A percentile compares a stretch with the other conserved stretches of the same genome.
These are phyloP conservation scores for Macrotus californicus DNA, from an alignment of 2,113 vertebrate species.

Conservation along the genomic window DNA sequence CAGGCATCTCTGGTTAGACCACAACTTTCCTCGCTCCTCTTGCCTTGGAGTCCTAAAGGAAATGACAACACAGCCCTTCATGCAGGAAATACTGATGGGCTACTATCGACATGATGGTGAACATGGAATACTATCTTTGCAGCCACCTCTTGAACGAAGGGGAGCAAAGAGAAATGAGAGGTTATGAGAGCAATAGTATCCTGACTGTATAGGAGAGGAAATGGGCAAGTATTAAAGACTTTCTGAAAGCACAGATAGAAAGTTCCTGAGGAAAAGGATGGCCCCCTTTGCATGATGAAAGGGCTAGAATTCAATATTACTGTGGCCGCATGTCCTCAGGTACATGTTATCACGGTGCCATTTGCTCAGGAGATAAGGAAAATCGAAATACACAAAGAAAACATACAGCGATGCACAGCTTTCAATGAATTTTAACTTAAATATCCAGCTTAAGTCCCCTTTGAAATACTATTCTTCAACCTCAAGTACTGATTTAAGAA, in stretches of 20 bases:
- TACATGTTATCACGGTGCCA: background rate
- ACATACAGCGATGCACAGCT: background rate
- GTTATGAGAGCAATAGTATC: background rate
- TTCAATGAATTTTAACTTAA: background rate
- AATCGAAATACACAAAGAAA: background rate
- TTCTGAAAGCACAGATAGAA: background rate
- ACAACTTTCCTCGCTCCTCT: background rate
- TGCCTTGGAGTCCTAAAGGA: background rate
- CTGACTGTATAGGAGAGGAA: background rate
- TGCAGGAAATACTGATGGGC: background rate
- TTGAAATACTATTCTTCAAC: background rate
- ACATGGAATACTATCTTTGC: background rate
- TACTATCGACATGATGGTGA: background rate
- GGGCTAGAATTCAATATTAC: background rate
- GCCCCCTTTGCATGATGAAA: background rate
- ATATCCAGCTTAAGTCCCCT: background rate
- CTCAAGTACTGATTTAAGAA: background rate
- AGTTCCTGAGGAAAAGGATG: background rate
- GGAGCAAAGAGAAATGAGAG: background rate
- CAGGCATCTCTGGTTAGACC: background rate
- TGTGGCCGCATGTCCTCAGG: background rate
- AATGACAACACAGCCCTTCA: background rate
- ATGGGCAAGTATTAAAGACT: background rate
- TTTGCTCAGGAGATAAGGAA: background rate
- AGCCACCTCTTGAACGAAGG: background rate